Conservation (phyloP, 2,113 vertebrate species). For the Melanocharis versteri region DNA sequence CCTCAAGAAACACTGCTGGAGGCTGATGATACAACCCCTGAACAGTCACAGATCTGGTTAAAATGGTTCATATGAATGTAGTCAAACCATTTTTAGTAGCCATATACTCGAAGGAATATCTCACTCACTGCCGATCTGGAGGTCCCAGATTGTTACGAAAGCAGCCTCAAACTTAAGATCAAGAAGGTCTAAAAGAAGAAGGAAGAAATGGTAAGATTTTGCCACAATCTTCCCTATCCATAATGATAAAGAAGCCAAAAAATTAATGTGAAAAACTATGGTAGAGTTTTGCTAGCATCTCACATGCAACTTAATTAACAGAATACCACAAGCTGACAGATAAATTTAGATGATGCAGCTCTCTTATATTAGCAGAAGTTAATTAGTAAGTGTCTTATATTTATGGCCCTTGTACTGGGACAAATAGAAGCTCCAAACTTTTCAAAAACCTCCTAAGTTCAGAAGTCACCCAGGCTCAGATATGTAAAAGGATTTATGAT, state of each 20-base stretch:
- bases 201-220: neutral
- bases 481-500: neutral
- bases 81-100: neutral
- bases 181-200: neutral
- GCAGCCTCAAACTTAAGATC: neutral
- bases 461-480: neutral
- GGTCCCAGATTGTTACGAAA: neutral
- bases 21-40: neutral
- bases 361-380: neutral
- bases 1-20: neutral
- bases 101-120: neutral
- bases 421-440: neutral
- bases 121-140: neutral
- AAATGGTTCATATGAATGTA: neutral
- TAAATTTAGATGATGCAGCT: neutral
- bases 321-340: neutral
- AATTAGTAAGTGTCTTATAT: neutral
- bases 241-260: neutral
- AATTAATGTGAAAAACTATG: neutral
- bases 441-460: neutral
- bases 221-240: neutral
- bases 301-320: neutral
- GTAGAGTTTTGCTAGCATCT: neutral
- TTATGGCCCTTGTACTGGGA: neutral
- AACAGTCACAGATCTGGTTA: neutral